A percentile compares a stretch with the other conserved stretches of the same genome.
These are phyloP conservation scores for Smutsia temminckii DNA, from an alignment of 2,797 vertebrate genomes.

Conservation along the genomic window DNA sequence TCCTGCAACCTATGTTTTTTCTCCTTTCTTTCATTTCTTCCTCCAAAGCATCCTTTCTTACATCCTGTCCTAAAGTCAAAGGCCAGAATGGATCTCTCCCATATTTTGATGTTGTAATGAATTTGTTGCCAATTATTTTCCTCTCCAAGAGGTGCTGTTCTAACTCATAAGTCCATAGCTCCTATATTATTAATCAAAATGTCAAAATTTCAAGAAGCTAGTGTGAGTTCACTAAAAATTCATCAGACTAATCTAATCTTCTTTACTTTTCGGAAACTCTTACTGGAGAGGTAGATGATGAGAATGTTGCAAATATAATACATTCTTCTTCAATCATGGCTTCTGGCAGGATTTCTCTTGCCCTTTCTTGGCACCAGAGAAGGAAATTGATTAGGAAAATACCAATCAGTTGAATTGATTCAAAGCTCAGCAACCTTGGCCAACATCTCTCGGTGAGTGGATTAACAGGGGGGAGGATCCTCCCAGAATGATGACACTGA, in stretches of 20 bases:
- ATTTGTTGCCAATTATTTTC: neutral
- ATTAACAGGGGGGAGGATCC: neutral
- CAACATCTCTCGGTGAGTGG: neutral
- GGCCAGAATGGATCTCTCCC: neutral
- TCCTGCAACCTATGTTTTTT: neutral
- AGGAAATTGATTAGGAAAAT: neutral
- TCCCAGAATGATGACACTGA: neutral
- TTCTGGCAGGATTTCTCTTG: neutral
- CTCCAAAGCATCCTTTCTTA: neutral
- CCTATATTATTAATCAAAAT: neutral
- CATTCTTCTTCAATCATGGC: neutral
- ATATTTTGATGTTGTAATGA: neutral
- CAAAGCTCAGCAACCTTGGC: neutral
- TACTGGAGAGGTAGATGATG: neutral
- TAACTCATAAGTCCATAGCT: neutral
- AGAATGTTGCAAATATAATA: neutral
- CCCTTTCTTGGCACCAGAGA: neutral
- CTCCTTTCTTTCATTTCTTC: neutral
- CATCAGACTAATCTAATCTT: neutral
- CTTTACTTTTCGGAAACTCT: conserved; percentile 6
- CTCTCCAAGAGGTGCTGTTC: neutral
- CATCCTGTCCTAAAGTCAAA: neutral
- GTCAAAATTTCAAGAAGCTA: neutral
- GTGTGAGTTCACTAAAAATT: neutral
- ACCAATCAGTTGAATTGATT: neutral